Base-by-base conservation (phyloP, 2,797 vertebrate species). In the Cichlasoma orientale region DNA sequence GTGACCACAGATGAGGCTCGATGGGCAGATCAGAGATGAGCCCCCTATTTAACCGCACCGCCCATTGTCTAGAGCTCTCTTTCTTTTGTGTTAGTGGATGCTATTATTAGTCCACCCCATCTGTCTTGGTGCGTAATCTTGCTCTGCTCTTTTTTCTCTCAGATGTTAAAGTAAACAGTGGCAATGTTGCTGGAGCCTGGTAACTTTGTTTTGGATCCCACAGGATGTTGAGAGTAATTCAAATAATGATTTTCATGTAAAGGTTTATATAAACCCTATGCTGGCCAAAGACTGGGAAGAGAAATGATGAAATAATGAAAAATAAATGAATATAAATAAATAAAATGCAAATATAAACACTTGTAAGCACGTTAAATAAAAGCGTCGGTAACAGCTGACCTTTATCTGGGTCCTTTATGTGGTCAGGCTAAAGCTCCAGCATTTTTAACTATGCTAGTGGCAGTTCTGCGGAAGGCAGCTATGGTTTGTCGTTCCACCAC, bases 41-140 rank as follows among this genome's bases (percentile, higher is more conserved):
- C 58, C 74, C 80, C 80, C 89, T 93, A 91, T 94, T 92, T 93
- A 92, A 91, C 72, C 41, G 84, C 81, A 83, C 89, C 92, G 72
- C 88, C 85, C 86, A 87, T 89, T 89, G 86, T 90, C 82, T 69
- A 53, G 0, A 83, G 77, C 79, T 27, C 81, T 83, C 74, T 78
- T 75, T 87, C 88, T 84, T 87, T 82, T 88, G 84, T 91, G 85
- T 87, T 78, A 89, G 85, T 92, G 90, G 87, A 89, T 82, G 89
- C 83, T 94, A 94, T 92, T 91, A 80, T 92, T 94, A 93, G 92
- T 56, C 69, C 59, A 56, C 50, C 77, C 84, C 75, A 82, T 92
- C 82, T 82, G 82, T 74, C 84, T 81, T 52, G 29, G 69, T 61
- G 38, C 27, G 54, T 82, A 83, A 85, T 89, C 81, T 79, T 47